Base-by-base conservation (phyloP, 2,113 vertebrate genomes). In the Ophiodon elongatus region DNA sequence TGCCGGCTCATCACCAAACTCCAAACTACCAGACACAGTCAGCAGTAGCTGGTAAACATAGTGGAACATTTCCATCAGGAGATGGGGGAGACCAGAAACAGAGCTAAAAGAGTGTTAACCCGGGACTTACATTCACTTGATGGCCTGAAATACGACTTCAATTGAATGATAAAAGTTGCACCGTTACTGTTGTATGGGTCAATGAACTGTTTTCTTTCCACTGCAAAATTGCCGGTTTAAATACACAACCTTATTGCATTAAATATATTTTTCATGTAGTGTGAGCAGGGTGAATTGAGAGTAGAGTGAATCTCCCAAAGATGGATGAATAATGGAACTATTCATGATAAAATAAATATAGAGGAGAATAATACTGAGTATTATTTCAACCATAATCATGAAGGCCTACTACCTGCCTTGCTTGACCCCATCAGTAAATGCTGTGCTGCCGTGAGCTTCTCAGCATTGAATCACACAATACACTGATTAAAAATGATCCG, bases 381-480 rank as follows among this genome's bases (percentile, higher is more conserved):
- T 27, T 14, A 54, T 76, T 57, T 57, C 11, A 52, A 54, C n/a
- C 6, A 31, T 25, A 43, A 45, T 57, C 33, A 63, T 31, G 10
- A 29, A 70, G 41, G 17, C 6, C 21, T n/a, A 23, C 70, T 27
- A 29, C 39, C 25, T 82, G 39, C 23, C 9, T 13, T 66, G 52
- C 31, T 66, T 50, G 11, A 54, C 64, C 47, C 29, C 25, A 47
- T 63, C 45, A 29, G 45, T 50, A 25, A 23, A 0, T 21, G 33
- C 31, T 39, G 70, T 43, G n/a, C 39, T 75, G 39, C 6, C 3
- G 17, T 39, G 35, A 68, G 54, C n/a, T 60, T 83, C 64, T 54
- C n/a, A 8, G n/a, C 37, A 17, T 10, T 64, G 56, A 73, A 82
- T 79, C 52, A 63, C 52, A 83, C n/a, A 35, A 69, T 37, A 27